Base-by-base conservation (phyloP, 2,113 vertebrate genomes). In the Hippocampus abdominalis region DNA sequence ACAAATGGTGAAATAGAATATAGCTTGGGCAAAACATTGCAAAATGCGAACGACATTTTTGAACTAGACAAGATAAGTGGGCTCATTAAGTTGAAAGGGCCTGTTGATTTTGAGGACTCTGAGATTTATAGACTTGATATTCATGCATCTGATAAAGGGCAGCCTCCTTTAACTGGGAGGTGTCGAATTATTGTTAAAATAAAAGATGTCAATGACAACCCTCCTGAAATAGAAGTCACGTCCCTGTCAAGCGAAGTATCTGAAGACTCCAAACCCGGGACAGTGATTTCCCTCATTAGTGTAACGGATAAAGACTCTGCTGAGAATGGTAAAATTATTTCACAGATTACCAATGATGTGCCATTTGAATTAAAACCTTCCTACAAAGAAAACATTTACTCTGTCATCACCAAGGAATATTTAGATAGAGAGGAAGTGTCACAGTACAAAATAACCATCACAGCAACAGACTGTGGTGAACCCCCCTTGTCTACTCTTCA, bases 141-240 rank as follows among this genome's bases (percentile, higher is more conserved):
- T 18, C 77, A 88, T 15, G 87, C 90, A 1, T 86, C 83, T 2
- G 89, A 90, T 25, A 87, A 73, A 76, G 84, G 69, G 1, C 0
- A 1, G 0, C 63, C 64, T 29, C 80, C 86, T 9, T 39, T 86
- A 1, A 77, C 74, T 1, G 61, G 76, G 13, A 71, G 63, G 67
- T 89, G 16, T 72, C 82, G 23, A 80, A 90, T 53, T 46, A 75
- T 40, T 9, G 25, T 69, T 6, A 60, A 60, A 12, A 46, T 69
- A 3, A 46, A 59, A 46, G 90, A 91, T 23, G 9, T 85, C 2
- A 91, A 91, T 61, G 90, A 91, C 64, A 96, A 97, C 1, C 84
- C 82, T 4, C 95, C 95, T 0, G 91, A 94, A 29, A 93, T 97
- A 70, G 88, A 94, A 27, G 87, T 97, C 25, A 95, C 93, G 0